Conservation (phyloP, 1,140 invertebrate genomes). For the Drosophila serrata region DNA sequence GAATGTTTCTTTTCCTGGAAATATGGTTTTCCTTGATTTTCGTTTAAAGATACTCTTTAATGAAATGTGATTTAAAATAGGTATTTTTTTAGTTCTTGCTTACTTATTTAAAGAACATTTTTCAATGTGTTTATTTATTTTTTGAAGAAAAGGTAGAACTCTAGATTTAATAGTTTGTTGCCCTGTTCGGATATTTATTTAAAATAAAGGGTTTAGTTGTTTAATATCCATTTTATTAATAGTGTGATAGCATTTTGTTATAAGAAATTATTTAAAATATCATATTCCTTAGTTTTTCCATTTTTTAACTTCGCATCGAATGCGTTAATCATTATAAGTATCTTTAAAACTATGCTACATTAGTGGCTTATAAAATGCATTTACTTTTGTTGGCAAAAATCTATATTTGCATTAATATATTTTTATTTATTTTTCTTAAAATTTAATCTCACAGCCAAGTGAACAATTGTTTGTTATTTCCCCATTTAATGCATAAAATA, state of each 20-base stretch:
- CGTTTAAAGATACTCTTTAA: neutral
- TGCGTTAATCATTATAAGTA: neutral
- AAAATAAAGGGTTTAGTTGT: neutral
- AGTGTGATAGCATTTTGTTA: neutral
- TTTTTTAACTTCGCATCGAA: neutral
- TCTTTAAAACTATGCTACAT: neutral
- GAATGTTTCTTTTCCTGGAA: constrained; percentile 11
- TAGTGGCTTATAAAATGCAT: neutral
- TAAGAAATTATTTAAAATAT: too few relatives aligned
- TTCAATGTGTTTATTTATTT: neutral
- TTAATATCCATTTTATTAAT: neutral
- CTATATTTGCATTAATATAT: neutral
- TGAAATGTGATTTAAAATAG: neutral
- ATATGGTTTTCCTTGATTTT: constrained; percentile 13
- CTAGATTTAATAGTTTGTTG: neutral
- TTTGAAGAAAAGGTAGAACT: too few relatives aligned
- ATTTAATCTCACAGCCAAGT: neutral
- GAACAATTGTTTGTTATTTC: neutral
- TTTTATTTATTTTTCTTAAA: neutral
- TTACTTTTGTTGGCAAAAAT: neutral
- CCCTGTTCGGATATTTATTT: too few relatives aligned
- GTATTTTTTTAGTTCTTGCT: neutral
- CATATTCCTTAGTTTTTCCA: too few relatives aligned
- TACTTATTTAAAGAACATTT: too few relatives aligned
- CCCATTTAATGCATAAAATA: neutral